Conservation (phyloP, 2,113 vertebrate species). For the Hylia prasina region DNA sequence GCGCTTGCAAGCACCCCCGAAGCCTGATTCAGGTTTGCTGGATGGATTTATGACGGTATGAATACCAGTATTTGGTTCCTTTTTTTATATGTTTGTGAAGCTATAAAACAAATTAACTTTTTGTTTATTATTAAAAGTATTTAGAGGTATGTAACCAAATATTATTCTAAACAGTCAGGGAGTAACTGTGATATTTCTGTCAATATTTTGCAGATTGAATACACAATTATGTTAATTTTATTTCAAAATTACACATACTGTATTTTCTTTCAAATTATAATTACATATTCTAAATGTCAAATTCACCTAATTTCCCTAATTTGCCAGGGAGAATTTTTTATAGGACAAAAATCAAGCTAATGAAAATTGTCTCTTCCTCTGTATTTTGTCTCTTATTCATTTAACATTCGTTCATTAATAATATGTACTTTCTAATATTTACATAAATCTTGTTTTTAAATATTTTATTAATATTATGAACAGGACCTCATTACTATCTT, state of each 20-base stretch:
- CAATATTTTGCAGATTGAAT: background rate
- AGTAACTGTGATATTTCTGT: background rate
- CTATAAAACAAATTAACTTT: background rate
- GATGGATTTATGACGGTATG: conserved; percentile 99
- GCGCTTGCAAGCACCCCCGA: conserved; percentile 92
- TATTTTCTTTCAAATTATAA: background rate
- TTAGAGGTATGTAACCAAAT: background rate
- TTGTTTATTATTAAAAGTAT: background rate
- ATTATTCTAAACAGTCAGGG: background rate
- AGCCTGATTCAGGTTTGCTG: conserved; percentile 97
- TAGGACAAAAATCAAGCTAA: background rate
- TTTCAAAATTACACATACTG: background rate
- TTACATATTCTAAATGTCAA: background rate
- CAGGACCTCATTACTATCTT: background rate
- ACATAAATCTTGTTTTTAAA: background rate
- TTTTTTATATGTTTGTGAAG: background rate
- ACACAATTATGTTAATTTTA: background rate
- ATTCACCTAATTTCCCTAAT: background rate
- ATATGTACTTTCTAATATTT: background rate
- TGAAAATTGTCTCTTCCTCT: background rate
- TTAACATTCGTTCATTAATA: background rate
- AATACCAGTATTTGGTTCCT: conserved; percentile 15
- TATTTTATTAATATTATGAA: background rate
- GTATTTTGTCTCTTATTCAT: background rate
- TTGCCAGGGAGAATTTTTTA: background rate